These are phyloP conservation scores for Hipposideros armiger DNA, from an alignment of 2,113 vertebrate genomes.

Conservation along the genomic window DNA sequence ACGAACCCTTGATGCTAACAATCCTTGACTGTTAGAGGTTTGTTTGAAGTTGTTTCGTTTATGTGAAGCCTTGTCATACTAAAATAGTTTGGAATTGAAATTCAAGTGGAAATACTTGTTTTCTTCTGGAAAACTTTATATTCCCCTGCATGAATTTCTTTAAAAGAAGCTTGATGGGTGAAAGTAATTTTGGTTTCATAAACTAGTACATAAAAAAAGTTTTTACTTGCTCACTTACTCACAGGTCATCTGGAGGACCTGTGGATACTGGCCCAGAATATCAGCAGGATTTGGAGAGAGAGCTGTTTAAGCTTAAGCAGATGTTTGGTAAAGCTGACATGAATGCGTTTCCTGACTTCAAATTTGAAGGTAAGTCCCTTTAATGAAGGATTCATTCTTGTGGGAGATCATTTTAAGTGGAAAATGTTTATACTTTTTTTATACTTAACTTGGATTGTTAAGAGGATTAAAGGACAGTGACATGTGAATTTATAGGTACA, in stretches of 20 bases:
- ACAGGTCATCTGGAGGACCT: slow-evolving; percentile 91
- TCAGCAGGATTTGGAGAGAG: slow-evolving; percentile 92
- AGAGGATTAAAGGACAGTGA: background rate
- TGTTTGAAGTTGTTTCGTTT: background rate
- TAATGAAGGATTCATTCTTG: background rate
- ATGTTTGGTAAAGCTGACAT: slow-evolving; percentile 94
- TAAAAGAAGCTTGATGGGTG: background rate
- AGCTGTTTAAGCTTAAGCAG: slow-evolving; percentile 93
- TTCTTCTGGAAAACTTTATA: background rate
- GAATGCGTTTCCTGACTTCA: slow-evolving; percentile 93
- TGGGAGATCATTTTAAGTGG: background rate
- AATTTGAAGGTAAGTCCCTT: slow-evolving; percentile 91
- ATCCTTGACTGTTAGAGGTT: background rate
- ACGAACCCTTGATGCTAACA: background rate
- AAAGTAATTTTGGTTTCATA: slow-evolving; percentile 41
- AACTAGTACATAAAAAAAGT: background rate
- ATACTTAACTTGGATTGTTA: background rate
- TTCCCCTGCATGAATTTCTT: background rate
- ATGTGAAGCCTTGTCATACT: background rate
- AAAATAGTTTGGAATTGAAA: slow-evolving; percentile 26
- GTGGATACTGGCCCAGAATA: slow-evolving; percentile 92
- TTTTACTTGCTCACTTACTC: slow-evolving; percentile 25
- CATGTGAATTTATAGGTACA: background rate
- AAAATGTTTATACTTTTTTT: background rate
- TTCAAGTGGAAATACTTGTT: background rate